phyloP scores from a whole-genome alignment of 2,113 vertebrate genomes.

The Clarias magur region DNA sequence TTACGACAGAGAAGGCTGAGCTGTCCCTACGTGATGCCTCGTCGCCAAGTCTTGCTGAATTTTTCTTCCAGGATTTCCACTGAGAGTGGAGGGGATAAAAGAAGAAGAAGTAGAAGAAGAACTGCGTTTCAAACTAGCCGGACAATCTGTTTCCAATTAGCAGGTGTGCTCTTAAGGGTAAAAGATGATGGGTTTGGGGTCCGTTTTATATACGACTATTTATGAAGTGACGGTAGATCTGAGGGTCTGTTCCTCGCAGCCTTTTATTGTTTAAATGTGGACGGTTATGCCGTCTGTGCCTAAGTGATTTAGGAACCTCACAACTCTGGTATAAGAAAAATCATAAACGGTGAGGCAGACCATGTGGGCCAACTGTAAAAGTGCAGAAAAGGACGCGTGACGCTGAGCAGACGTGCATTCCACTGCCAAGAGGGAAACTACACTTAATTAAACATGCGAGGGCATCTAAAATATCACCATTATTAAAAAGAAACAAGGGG shows the following conservation, averaged over 20 bases:
- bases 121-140: constrained; percentile 32
- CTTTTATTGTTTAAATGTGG: constrained; percentile 99
- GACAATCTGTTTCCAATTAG: constrained; percentile 98
- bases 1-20: not conserved
- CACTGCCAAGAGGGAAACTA: constrained; percentile 91
- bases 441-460: constrained; percentile 97
- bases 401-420: constrained; percentile 97
- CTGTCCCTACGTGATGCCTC: not conserved
- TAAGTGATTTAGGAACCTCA: constrained; percentile 97
- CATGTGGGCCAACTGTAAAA: constrained; percentile 92
- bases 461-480: constrained; percentile 88
- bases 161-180: constrained; percentile 93
- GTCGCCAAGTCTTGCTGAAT: not conserved
- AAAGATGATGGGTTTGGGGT: constrained; percentile 73
- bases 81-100: too few relatives aligned
- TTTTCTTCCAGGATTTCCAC: not conserved
- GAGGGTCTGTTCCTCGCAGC: constrained; percentile 90
- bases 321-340: constrained; percentile 86
- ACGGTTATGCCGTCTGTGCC: constrained; percentile 87
- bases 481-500: constrained; percentile 64
- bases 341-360: constrained; percentile 97
- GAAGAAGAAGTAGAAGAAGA: not conserved
- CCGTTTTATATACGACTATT: constrained; percentile 93
- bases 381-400: constrained; percentile 80
- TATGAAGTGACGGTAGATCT: constrained; percentile 99